A percentile compares a stretch with the other conserved stretches of the same genome.
phyloP scores from a whole-genome alignment of 92 coral and sea anemone species.

The Actinostola sp. region DNA sequence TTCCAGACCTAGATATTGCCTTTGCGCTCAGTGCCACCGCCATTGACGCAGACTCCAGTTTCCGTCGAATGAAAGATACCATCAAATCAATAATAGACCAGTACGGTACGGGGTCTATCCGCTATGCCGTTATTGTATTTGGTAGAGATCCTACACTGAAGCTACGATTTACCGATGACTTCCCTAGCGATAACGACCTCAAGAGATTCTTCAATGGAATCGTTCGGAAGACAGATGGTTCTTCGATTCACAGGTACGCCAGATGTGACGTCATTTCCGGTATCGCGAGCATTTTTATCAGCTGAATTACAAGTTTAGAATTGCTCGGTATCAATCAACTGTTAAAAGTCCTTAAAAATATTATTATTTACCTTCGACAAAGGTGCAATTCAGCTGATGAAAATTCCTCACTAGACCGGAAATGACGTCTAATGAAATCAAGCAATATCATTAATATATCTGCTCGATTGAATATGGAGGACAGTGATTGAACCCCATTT shows the following conservation, averaged over 20 bases:
- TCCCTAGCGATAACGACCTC: slow-evolving; percentile 35
- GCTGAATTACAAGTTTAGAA: no score
- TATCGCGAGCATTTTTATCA: no score
- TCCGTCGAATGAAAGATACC: slow-evolving; percentile 65
- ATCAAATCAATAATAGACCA: slow-evolving; percentile 65
- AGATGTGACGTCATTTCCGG: no score
- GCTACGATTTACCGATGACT: slow-evolving; percentile 46
- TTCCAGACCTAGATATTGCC: slow-evolving; percentile 64
- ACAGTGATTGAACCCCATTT: no score
- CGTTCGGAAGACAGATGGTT: slow-evolving; percentile 14
- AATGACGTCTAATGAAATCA: no score
- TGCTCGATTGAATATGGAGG: no score
- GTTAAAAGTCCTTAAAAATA: no score
- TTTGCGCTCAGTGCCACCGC: slow-evolving; percentile 79
- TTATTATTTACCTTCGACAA: no score
- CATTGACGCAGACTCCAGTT: slow-evolving; percentile 47
- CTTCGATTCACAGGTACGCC: slow-evolving; percentile 29
- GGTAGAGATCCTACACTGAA: slow-evolving; percentile 63
- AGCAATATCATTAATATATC: no score
- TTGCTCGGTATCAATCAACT: no score
- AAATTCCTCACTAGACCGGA: no score
- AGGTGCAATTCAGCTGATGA: no score
- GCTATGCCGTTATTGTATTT: slow-evolving; percentile 69
- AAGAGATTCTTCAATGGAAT: slow-evolving; percentile 37
- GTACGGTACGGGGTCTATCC: slow-evolving; percentile 66